phyloP scores from a whole-genome alignment of 1,140 invertebrate genomes.

The Cherax quadricarinatus region DNA sequence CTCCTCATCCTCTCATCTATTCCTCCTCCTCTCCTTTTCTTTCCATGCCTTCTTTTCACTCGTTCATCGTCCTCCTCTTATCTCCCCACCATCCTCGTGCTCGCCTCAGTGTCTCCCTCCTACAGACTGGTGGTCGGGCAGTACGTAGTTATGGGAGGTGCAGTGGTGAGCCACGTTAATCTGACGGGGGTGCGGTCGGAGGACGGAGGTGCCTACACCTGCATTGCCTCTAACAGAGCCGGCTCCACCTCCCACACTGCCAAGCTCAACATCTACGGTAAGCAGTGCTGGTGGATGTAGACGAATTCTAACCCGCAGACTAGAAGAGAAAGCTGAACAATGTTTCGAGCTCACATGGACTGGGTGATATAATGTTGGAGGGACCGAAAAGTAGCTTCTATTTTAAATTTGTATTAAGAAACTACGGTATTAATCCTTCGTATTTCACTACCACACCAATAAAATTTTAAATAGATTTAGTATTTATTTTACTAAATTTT shows the following conservation, averaged over 20 bases:
- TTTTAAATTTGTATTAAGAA: too few relatives aligned
- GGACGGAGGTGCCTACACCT: conserved; percentile 77
- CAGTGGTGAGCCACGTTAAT: conserved; percentile 77
- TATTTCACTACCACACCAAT: too few relatives aligned
- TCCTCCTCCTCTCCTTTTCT: neutral
- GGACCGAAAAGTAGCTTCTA: too few relatives aligned
- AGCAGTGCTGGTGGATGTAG: neutral
- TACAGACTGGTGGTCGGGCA: conserved; percentile 74
- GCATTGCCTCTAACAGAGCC: conserved; percentile 77
- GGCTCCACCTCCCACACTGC: conserved; percentile 72
- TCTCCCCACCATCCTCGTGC: too few relatives aligned
- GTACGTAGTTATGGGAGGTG: conserved; percentile 75
- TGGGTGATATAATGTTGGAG: too few relatives aligned
- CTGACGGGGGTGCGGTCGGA: conserved; percentile 75
- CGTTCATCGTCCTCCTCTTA: too few relatives aligned
- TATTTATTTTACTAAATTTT: too few relatives aligned
- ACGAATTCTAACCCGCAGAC: too few relatives aligned
- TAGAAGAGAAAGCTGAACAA: too few relatives aligned
- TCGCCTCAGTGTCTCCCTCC: neutral
- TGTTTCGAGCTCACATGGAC: too few relatives aligned
- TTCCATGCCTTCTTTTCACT: neutral
- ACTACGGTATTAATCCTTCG: too few relatives aligned
- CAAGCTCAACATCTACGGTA: conserved; percentile 58
- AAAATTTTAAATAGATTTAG: too few relatives aligned
- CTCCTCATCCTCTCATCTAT: neutral